Evolutionary conservation across 2,888 invertebrate species (phyloP), one percentile per base, ranked within the genome.

Genomic region (Labia minor): DNA sequence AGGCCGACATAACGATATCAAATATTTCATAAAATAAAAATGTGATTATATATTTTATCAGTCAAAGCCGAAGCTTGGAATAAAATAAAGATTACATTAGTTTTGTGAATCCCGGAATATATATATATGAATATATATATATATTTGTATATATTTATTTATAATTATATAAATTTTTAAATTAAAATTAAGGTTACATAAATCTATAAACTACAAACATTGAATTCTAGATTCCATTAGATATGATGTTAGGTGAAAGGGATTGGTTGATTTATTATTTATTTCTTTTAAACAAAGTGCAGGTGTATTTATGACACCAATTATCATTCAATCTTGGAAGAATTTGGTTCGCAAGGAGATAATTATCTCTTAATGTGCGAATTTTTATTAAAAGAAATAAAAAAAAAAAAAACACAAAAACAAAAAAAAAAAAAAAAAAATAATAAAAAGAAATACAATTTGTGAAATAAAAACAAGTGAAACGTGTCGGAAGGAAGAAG

Each of bases 1-100:
- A 49, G 49, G 49, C 49, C 49, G 6, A 49, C n/a, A 10, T 33
- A 33, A 33, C 33, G 33, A 33, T 49, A 10, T 49, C n/a, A 49
- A 49, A 49, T 49, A 49, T 49, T 26, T 49, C 49, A 49, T 49
- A 49, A 49, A 49, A 49, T 49, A 49, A 49, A 49, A 49, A 49
- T 49, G 49, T 49, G 49, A 49, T 8, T 49, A 49, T 49, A 49
- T 8, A 49, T 49, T 49, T 49, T 26, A 26, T 49, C 49, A 49
- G 49, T 49, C 49, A 49, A 49, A 49, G 49, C 49, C 49, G 4
- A n/a, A 49, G 49, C 49, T 49, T 49, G 49, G 49, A 49, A 49
- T 49, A 49, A 49, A 49, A 49, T 49, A 10, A 16, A n/a, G 16
- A 10, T 49, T 49, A 49, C 49, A 49, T 10, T 16, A 10, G 14